Conservation (phyloP, 2,113 vertebrate species). For the Natator depressus region DNA sequence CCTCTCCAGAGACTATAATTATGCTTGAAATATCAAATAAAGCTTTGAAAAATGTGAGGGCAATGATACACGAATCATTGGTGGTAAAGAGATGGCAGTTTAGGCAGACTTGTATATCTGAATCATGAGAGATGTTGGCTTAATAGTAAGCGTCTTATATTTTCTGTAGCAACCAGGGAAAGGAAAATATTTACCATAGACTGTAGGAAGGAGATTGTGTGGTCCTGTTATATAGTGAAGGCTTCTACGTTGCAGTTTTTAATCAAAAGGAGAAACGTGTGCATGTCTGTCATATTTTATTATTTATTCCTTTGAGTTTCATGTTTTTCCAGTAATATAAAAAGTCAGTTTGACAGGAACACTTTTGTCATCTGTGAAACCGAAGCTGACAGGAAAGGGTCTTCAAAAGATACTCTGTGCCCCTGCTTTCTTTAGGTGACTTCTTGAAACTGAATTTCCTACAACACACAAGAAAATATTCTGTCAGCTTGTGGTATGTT, state of each 20-base stretch:
- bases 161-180: not conserved
- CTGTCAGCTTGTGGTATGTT: not conserved
- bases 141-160: not conserved
- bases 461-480: not conserved
- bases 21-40: not conserved
- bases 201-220: not conserved
- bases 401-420: not conserved
- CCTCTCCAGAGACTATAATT: not conserved
- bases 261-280: conserved; percentile 16
- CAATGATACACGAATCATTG: not conserved
- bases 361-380: not conserved
- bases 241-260: not conserved
- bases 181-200: not conserved
- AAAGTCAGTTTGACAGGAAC: not conserved
- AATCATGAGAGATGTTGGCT: not conserved
- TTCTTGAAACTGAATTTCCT: not conserved
- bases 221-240: not conserved
- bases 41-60: not conserved
- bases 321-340: not conserved
- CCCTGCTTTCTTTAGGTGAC: not conserved
- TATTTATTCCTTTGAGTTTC: not conserved
- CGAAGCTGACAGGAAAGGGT: not conserved
- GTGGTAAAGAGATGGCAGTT: not conserved
- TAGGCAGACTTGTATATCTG: not conserved
- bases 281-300: not conserved